These are phyloP conservation scores for Aramus guarauna DNA, from an alignment of 2,113 vertebrate species.

Conservation along the genomic window DNA sequence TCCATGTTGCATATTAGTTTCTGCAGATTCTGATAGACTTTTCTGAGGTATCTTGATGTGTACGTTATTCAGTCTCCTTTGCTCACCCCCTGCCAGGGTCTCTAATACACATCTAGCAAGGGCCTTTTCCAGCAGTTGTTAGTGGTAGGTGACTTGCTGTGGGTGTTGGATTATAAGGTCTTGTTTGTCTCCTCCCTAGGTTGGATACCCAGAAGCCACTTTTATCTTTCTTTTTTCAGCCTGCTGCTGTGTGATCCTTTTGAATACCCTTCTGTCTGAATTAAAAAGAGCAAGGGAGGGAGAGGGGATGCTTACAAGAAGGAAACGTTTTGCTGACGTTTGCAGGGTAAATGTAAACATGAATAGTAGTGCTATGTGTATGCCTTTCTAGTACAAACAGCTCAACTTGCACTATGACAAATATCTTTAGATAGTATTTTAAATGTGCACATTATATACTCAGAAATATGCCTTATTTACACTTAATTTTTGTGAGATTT, in stretches of 20 bases:
- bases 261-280: not conserved
- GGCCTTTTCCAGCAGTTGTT: not conserved
- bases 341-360: conserved; percentile 50
- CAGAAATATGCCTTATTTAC: not conserved
- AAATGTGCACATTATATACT: not conserved
- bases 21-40: not conserved
- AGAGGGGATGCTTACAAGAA: not conserved
- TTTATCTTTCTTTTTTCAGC: not conserved
- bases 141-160: not conserved
- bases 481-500: not conserved
- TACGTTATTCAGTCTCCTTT: not conserved
- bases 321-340: conserved; percentile 43
- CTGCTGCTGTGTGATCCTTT: conserved; percentile 21
- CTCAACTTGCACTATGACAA: conserved; percentile 50
- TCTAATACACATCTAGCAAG: not conserved
- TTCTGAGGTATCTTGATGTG: not conserved
- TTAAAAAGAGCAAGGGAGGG: not conserved
- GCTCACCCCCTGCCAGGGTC: too few relatives aligned
- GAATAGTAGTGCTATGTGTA: not conserved
- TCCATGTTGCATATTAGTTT: not conserved
- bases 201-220: not conserved
- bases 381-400: conserved; percentile 25
- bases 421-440: not conserved
- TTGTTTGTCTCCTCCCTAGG: not conserved
- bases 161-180: not conserved